phyloP scores from a whole-genome alignment of 92 coral and sea anemone species.

The Siderastrea siderea region DNA sequence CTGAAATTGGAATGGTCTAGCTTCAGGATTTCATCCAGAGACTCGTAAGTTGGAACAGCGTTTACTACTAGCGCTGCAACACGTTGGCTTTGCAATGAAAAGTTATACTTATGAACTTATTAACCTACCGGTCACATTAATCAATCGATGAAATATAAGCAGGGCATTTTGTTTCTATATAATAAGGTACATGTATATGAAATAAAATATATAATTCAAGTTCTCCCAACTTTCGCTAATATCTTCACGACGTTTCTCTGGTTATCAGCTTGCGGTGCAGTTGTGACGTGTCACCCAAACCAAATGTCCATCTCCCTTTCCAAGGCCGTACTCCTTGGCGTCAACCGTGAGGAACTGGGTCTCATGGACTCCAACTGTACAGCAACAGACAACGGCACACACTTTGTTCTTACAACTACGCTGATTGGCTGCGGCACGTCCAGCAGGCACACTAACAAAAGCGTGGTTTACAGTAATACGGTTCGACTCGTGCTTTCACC shows the following conservation, averaged over 20 bases:
- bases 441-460: conserved; percentile 29
- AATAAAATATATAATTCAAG: neutral
- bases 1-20: no score
- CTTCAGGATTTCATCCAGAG: no score
- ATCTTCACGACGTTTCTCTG: no score
- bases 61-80: no score
- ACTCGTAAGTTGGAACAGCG: no score
- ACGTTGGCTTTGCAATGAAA: no score
- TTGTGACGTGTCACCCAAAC: conserved; percentile 41
- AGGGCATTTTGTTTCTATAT: no score
- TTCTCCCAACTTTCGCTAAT: neutral
- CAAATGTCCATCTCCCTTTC: conserved; percentile 63
- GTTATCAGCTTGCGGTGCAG: conserved; percentile 41
- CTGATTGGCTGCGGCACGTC: conserved; percentile 59
- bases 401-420: conserved; percentile 55
- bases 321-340: conserved; percentile 42
- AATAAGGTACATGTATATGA: no score
- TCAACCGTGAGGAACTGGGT: conserved; percentile 38
- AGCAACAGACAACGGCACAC: conserved; percentile 60
- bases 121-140: no score
- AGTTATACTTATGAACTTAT: no score
- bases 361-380: conserved; percentile 52
- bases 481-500: conserved; percentile 38
- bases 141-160: no score
- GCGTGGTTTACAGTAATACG: conserved; percentile 59